Base-by-base conservation (phyloP, 2,888 invertebrate genomes). In the Tridacna crocea region DNA sequence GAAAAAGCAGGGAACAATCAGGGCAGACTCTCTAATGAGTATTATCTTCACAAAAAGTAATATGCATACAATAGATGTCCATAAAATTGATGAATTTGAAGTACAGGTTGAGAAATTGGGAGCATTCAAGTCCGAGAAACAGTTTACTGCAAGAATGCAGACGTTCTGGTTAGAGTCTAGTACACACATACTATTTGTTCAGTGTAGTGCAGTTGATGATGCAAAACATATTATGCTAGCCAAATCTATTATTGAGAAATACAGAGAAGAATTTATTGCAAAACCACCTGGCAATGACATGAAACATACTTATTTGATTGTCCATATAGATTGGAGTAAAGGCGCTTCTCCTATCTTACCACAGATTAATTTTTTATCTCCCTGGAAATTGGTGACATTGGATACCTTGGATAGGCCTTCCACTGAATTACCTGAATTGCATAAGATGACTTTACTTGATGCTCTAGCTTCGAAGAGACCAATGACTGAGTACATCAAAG, bases 51-150 rank as follows among this genome's bases (percentile, higher is more conserved):
- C 90, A 19, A 83, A 88, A 72, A 89, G 87, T 26, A 89, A 84
- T 61, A 80, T 87, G 0, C 87, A 88, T 60, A 75, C 79, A n/a
- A 79, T n/a, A 80, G 19, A 0, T 78, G 15, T 15, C 68, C 26
- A 60, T 3, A 75, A 78, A 22, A 3, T 75, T 1, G 13, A n/a
- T n/a, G 19, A 48, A 0, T 22, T 24, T 12, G n/a, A 60, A 6
- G 13, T 74, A 17, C 87, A 87, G 24, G 65, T 82, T 46, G 89
- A 89, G 77, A 88, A 84, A 70, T 27, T 90, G 8, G 84, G 87
- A 26, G 81, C 87, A 17, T 90, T 88, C 48, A 89, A 87, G 76
- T 88, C 90, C 26, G 90, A 90, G 72, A 90, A 89, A 22, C 87
- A 88, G 15, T 78, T 89, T 0, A 66, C 74, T 13, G 51, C 36